Conservation (phyloP, 2,113 vertebrate species). For the Lycaon pictus region DNA sequence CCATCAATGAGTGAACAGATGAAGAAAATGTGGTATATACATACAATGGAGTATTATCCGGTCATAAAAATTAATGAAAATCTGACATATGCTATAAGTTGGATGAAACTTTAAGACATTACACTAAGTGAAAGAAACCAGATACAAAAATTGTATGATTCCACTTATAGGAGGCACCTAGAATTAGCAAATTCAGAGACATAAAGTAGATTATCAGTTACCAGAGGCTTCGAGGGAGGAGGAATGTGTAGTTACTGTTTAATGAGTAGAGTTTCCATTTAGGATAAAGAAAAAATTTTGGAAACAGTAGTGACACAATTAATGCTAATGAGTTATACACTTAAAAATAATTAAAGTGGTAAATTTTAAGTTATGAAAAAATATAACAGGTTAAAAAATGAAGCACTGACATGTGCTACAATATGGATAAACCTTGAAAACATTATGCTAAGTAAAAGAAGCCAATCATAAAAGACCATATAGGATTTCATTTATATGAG, state of each 20-base stretch:
- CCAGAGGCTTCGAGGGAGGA: neutral
- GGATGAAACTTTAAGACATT: conserved; percentile 15
- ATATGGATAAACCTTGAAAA: neutral
- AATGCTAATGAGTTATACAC: neutral
- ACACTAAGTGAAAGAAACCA: neutral
- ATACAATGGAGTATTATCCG: neutral
- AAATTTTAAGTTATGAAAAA: neutral
- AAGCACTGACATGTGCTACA: neutral
- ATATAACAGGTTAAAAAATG: neutral
- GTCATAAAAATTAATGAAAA: conserved; percentile 17
- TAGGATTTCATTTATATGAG: neutral
- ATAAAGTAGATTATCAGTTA: neutral
- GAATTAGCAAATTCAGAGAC: neutral
- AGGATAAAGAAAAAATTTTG: neutral
- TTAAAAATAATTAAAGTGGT: neutral
- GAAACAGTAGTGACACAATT: neutral
- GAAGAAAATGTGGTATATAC: neutral
- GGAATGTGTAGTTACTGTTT: neutral
- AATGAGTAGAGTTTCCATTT: neutral
- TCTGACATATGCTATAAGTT: neutral
- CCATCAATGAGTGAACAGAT: neutral
- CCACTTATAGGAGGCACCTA: neutral
- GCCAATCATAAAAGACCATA: conserved; percentile 1
- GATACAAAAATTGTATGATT: conserved; percentile 1
- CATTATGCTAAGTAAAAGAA: neutral